A percentile compares a stretch with the other conserved stretches of the same genome.
These are phyloP conservation scores for Butorides virescens DNA, from an alignment of 2,113 vertebrate genomes.

Conservation along the genomic window DNA sequence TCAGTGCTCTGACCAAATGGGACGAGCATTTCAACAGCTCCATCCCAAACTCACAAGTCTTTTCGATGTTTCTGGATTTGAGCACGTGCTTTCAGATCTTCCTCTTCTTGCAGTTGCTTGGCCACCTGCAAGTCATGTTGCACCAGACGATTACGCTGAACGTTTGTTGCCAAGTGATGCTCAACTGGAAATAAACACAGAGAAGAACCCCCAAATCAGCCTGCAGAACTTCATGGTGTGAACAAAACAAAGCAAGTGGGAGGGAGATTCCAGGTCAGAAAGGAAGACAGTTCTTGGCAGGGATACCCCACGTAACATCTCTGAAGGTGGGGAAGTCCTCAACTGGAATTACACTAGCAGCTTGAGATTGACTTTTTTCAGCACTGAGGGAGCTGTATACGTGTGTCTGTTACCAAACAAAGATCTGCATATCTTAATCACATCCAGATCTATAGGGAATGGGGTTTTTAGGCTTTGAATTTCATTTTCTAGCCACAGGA, in stretches of 20 bases:
- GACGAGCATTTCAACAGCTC: not conserved
- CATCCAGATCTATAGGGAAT: not conserved
- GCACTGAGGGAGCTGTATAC: not conserved
- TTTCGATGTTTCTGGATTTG: conserved; percentile 79
- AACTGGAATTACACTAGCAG: not conserved
- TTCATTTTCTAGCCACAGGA: not conserved
- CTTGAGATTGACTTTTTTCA: not conserved
- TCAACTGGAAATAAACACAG: conserved; percentile 81
- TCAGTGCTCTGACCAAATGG: not conserved
- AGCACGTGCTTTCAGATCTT: conserved; percentile 86
- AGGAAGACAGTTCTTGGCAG: not conserved
- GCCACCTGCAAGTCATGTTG: conserved; percentile 92
- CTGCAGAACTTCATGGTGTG: not conserved
- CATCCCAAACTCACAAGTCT: conserved; percentile 81
- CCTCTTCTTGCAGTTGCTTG: conserved; percentile 92
- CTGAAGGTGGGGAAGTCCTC: conserved; percentile 26
- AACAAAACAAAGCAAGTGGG: not conserved
- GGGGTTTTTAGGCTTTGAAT: not conserved
- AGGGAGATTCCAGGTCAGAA: conserved; percentile 12
- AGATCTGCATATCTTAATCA: not conserved
- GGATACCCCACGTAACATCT: not conserved
- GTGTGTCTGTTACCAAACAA: not conserved
- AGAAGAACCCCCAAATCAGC: not conserved
- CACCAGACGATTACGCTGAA: conserved; percentile 92
- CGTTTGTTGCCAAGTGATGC: conserved; percentile 94